These are phyloP conservation scores for Leptatherina wallacei DNA, from an alignment of 2,797 vertebrate genomes.

Conservation along the genomic window DNA sequence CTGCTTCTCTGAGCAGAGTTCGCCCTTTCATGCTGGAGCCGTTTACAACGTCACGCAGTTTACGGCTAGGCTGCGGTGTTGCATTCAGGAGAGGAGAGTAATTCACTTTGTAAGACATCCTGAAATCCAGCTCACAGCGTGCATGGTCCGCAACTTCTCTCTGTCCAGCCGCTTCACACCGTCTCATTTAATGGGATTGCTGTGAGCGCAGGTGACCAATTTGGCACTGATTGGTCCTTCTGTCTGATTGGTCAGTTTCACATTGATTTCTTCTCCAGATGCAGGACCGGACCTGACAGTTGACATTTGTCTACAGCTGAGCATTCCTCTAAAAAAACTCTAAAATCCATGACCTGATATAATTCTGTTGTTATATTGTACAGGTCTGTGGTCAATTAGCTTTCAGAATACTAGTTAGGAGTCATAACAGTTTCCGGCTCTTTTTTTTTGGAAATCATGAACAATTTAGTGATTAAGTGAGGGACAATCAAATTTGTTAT, in stretches of 20 bases:
- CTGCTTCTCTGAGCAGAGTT: conserved; percentile 43
- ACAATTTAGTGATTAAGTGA: no score
- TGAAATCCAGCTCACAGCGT: background rate
- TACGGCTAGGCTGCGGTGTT: conserved; percentile 42
- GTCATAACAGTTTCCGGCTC: no score
- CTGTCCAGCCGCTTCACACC: background rate
- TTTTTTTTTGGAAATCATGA: no score
- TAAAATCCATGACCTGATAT: no score
- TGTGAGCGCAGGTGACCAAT: conserved; percentile 33
- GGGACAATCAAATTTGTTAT: no score
- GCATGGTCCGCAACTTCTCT: background rate
- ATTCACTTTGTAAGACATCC: conserved; percentile 16
- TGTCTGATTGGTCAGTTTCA: conserved; percentile 20
- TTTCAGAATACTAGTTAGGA: no score
- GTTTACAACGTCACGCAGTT: conserved; percentile 61
- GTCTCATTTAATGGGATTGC: background rate
- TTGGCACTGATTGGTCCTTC: conserved; percentile 29
- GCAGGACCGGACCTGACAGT: background rate
- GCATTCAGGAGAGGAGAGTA: conserved; percentile 20
- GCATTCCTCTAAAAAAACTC: no score
- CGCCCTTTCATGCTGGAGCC: conserved; percentile 60
- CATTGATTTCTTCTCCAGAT: background rate
- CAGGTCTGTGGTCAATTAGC: no score
- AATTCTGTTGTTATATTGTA: no score
- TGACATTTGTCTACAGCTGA: background rate